Percentiles rank a stretch among this genome's conserved stretches.
Conservation (phyloP, 2,797 vertebrate species). For the Eulemur albifrons region DNA sequence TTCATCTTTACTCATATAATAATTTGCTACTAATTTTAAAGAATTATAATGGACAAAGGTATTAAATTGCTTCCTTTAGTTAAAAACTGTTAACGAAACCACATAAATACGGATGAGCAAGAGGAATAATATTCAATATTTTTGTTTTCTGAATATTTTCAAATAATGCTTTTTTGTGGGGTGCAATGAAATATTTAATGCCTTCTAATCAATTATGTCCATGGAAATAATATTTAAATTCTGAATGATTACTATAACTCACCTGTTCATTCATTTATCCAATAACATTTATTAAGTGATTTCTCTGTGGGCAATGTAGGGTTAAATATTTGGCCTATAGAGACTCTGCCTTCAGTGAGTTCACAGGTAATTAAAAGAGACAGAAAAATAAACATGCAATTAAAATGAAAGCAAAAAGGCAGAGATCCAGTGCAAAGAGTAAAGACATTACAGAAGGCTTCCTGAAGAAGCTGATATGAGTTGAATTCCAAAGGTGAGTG, state of each 20-base stretch:
- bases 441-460: not conserved
- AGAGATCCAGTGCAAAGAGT: not conserved
- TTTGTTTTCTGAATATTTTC: not conserved
- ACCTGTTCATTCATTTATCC: not conserved
- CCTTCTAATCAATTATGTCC: conserved; percentile 1
- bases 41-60: not conserved
- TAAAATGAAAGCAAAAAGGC: not conserved
- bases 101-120: not conserved
- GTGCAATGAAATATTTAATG: not conserved
- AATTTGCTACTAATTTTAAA: not conserved
- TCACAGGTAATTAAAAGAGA: not conserved
- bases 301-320: not conserved
- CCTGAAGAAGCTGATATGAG: not conserved
- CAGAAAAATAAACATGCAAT: not conserved
- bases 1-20: not conserved
- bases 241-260: not conserved
- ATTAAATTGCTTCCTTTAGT: not conserved
- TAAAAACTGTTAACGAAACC: not conserved
- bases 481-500: not conserved
- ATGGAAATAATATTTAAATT: not conserved
- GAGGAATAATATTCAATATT: not conserved
- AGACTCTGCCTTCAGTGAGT: not conserved
- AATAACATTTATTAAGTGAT: not conserved
- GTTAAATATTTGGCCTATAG: not conserved
- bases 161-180: not conserved